phyloP scores from a whole-genome alignment of 2,797 vertebrate species.

The Pelochelys cantorii region DNA sequence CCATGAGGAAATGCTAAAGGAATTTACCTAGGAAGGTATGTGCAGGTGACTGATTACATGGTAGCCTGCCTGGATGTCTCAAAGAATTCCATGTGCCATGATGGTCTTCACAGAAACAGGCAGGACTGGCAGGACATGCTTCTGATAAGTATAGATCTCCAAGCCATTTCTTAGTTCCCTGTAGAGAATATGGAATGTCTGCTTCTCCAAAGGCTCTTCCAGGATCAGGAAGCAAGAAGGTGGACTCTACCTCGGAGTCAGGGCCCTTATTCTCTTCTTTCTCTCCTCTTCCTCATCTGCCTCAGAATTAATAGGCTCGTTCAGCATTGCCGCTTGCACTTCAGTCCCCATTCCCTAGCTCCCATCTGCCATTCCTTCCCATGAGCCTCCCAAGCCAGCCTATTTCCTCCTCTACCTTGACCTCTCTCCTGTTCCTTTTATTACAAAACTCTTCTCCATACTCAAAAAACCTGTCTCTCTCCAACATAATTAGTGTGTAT shows the following conservation, averaged over 20 bases:
- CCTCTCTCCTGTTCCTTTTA: background rate
- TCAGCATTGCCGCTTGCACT: background rate
- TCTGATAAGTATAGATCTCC: background rate
- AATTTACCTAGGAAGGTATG: background rate
- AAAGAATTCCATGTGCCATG: background rate
- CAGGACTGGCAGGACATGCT: background rate
- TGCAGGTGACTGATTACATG: background rate
- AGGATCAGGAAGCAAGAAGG: background rate
- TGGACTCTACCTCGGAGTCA: background rate
- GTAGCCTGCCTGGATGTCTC: background rate
- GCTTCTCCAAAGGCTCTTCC: background rate
- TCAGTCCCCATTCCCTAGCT: background rate
- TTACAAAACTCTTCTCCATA: background rate
- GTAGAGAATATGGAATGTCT: background rate
- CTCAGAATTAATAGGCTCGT: background rate
- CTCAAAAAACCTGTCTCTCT: background rate
- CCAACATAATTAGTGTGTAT: background rate
- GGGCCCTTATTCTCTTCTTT: background rate
- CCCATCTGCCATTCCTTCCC: background rate
- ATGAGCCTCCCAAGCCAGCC: background rate
- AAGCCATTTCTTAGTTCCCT: background rate
- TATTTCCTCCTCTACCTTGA: background rate
- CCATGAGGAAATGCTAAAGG: background rate
- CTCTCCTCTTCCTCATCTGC: background rate
- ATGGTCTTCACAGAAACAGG: background rate